Base-by-base conservation (phyloP, 2,888 invertebrate species). In the Patella caerulea region DNA sequence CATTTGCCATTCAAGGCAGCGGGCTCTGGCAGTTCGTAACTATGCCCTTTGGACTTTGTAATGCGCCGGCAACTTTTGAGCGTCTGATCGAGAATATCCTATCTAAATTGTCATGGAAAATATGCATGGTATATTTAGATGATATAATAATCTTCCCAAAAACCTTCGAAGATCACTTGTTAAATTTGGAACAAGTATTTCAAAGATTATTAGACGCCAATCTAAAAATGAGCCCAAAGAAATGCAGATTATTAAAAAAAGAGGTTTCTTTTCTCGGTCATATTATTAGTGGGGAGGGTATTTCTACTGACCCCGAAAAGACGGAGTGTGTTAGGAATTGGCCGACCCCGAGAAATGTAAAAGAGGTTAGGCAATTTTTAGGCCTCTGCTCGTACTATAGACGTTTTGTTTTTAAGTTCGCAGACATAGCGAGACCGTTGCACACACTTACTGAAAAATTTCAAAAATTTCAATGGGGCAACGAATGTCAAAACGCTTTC, bases 11-110 rank as follows among this genome's bases (percentile, higher is more conserved):
- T n/a, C 59, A 29, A 11, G 65, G 65, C 19, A 19, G 65, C 65
- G 74, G 74, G 15, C n/a, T 74, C 7, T 74, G 59, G 34, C 74
- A 74, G 29, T 74, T 74, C 52, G 55, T 17, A 4, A n/a, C 65
- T 12, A 74, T 74, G 74, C 74, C 74, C 17, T 65, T 65, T 29
- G 74, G 59, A 17, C 34, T 59, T n/a, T n/a, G 19, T 15, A 73
- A 54, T 29, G 73, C 73, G 7, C 73, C 56, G 55, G 29, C n/a
- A 17, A 19, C 73, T n/a, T 74, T 74, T n/a, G 75, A 71, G 3
- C 34, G 56, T 0, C 19, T 71, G n/a, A 71, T 75, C 45, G 29
- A 56, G 2, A 54, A 19, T 19, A 19, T 65, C 19, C n/a, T 65
- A 65, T 65, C 65, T 7, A 65, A 65, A 65, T 19, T 19, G n/a